These are phyloP conservation scores for Euschistus heros DNA, from an alignment of 1,140 invertebrate species.

Conservation along the genomic window DNA sequence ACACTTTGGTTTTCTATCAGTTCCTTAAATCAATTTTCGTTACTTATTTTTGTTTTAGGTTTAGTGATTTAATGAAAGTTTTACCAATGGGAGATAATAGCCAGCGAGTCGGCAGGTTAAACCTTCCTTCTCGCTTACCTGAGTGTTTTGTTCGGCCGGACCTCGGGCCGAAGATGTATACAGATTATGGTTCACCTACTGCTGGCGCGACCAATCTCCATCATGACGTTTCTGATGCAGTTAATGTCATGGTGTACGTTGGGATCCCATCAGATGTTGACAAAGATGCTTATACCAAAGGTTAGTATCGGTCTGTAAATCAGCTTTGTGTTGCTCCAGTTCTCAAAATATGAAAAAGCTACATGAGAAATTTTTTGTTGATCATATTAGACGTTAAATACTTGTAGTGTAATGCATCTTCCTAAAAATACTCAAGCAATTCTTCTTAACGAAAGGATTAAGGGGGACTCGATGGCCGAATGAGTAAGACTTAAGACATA, in stretches of 20 bases:
- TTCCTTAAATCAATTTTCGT: neutral
- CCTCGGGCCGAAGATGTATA: slow-evolving; percentile 97
- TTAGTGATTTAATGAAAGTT: slow-evolving; percentile 84
- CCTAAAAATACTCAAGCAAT: no score
- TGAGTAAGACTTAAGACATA: no score
- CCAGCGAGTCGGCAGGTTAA: slow-evolving; percentile 72
- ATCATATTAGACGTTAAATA: no score
- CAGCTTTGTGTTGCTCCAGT: no score
- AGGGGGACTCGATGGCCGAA: no score
- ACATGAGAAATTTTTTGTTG: no score
- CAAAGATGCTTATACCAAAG: slow-evolving; percentile 59
- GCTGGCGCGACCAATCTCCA: slow-evolving; percentile 95
- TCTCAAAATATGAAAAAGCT: no score
- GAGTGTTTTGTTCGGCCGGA: slow-evolving; percentile 92
- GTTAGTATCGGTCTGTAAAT: slow-evolving; percentile 35
- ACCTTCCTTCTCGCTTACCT: slow-evolving; percentile 80
- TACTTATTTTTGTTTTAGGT: slow-evolving; percentile 44
- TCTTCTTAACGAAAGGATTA: no score
- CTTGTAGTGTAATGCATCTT: no score
- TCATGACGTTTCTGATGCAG: slow-evolving; percentile 92
- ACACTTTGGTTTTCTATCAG: no score
- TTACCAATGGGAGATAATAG: slow-evolving; percentile 88
- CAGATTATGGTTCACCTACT: slow-evolving; percentile 81
- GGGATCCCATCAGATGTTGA: slow-evolving; percentile 74
- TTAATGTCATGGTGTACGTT: slow-evolving; percentile 96